phyloP scores from a whole-genome alignment of 2,113 vertebrate species.

The Nymphicus hollandicus region DNA sequence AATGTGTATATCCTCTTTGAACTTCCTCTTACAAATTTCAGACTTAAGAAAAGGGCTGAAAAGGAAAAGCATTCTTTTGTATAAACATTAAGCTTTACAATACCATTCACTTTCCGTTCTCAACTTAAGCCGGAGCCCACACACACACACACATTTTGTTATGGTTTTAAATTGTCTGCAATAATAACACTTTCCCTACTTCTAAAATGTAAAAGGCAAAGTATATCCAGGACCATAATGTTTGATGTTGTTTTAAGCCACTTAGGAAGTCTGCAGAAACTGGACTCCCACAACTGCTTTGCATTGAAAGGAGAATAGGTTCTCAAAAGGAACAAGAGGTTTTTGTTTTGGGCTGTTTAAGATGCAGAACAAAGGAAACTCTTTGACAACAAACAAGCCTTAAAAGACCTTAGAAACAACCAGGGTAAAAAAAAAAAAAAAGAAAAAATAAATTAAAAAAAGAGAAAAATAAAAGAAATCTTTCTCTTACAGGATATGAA shows the following conservation, averaged over 20 bases:
- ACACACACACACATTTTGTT: neutral
- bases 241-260: neutral
- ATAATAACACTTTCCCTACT: neutral
- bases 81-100: constrained; percentile 49
- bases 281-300: neutral
- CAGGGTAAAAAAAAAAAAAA: neutral
- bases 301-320: neutral
- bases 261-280: neutral
- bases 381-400: neutral
- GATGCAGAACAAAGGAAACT: neutral
- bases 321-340: neutral
- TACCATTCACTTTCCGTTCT: neutral
- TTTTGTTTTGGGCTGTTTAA: constrained; percentile 11
- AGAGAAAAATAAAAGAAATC: neutral
- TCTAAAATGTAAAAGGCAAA: neutral
- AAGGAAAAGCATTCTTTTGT: constrained; percentile 44
- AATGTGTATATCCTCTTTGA: constrained; percentile 22
- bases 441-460: too few relatives aligned
- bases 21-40: constrained; percentile 40
- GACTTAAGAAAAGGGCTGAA: constrained; percentile 9
- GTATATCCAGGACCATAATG: neutral
- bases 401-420: neutral
- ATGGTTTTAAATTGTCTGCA: constrained; percentile 18
- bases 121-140: constrained; percentile 12
- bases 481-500: neutral